phyloP scores from a whole-genome alignment of 2,797 vertebrate genomes.

The Triplophysa yarkandensis region DNA sequence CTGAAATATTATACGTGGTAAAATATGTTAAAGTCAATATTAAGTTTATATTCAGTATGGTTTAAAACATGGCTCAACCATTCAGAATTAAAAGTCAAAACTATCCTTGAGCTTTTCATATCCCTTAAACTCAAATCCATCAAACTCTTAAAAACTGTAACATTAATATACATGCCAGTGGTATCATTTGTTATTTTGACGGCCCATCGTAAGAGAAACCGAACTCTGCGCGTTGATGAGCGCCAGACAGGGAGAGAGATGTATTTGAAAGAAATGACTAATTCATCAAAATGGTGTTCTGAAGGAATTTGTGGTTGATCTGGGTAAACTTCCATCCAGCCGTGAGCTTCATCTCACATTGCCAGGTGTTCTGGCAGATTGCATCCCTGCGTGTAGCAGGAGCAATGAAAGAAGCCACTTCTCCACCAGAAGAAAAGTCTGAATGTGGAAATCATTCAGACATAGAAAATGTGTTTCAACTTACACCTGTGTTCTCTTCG shows the following conservation, averaged over 20 bases:
- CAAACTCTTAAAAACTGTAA: background rate
- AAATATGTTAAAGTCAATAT: background rate
- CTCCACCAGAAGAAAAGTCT: slow-evolving; percentile 11
- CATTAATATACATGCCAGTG: background rate
- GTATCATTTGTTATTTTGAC: slow-evolving; percentile 8
- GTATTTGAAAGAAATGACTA: background rate
- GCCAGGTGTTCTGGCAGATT: slow-evolving; percentile 42
- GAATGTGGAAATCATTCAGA: background rate
- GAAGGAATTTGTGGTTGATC: slow-evolving; percentile 19
- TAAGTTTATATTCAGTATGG: background rate
- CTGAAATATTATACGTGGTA: background rate
- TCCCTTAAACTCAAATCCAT: slow-evolving; percentile 13
- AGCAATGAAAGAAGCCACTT: background rate
- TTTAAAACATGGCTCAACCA: background rate
- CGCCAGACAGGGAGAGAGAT: background rate
- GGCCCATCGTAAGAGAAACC: background rate
- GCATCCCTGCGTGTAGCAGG: slow-evolving; percentile 28
- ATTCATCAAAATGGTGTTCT: slow-evolving; percentile 11
- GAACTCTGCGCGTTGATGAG: background rate
- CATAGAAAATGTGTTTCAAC: slow-evolving; percentile 34
- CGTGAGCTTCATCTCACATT: slow-evolving; percentile 16
- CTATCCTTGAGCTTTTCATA: background rate
- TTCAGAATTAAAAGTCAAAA: background rate
- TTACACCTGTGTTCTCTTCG: slow-evolving; percentile 43
- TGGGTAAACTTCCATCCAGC: slow-evolving; percentile 10